A percentile compares a stretch with the other conserved stretches of the same genome.
These are phyloP conservation scores for Rapana venosa DNA, from an alignment of 2,888 invertebrate species.

Conservation along the genomic window DNA sequence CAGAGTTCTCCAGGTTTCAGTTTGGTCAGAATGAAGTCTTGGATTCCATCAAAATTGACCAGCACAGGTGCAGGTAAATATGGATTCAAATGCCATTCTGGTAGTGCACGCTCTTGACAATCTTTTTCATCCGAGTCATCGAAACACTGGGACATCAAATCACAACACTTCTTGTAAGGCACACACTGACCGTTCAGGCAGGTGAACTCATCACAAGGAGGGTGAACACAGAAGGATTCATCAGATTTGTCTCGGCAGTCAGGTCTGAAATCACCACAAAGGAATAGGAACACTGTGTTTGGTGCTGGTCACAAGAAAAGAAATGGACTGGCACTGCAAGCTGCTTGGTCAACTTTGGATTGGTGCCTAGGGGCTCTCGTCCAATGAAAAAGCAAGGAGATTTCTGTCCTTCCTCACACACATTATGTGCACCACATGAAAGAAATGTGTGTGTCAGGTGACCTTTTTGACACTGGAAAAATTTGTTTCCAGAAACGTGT, in stretches of 20 bases:
- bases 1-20: neutral
- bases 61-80: neutral
- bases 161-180: neutral
- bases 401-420: neutral
- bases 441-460: neutral
- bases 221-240: conserved; percentile 7
- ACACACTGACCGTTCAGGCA: conserved; percentile 29
- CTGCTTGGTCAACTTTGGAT: neutral
- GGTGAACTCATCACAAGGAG: neutral
- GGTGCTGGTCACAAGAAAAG: neutral
- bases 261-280: conserved; percentile 18
- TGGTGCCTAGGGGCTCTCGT: too few relatives aligned
- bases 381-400: neutral
- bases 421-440: neutral
- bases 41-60: neutral
- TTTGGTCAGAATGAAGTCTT: neutral
- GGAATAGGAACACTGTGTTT: neutral
- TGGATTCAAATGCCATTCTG: neutral
- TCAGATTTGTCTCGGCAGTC: conserved; percentile 18
- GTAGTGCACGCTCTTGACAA: neutral
- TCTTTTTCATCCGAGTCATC: conserved; percentile 11
- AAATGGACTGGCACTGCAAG: neutral
- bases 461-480: neutral
- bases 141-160: neutral
- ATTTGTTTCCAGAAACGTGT: neutral